Conservation (phyloP, 1,140 invertebrate genomes). For the Tetramorium parvispinum region DNA sequence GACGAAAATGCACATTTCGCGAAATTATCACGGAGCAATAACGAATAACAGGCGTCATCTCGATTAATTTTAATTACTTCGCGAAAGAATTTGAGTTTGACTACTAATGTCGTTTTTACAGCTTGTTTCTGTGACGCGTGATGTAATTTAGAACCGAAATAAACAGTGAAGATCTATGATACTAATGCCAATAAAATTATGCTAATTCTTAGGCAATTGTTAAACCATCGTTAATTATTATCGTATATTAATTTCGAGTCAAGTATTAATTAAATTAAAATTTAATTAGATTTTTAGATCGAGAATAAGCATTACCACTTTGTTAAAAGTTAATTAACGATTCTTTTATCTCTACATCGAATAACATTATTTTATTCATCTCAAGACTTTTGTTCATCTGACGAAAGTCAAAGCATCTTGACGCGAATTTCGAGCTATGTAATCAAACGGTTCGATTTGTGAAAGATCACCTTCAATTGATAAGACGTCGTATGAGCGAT, state of each 20-base stretch:
- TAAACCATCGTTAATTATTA: not conserved
- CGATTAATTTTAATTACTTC: not conserved
- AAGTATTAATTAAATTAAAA: not conserved
- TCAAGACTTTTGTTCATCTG: not conserved
- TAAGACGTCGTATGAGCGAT: slow-evolving; percentile 16
- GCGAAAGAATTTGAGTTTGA: not conserved
- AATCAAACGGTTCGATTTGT: not conserved
- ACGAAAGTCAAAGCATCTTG: not conserved
- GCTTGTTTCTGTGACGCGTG: not conserved
- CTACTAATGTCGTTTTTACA: not conserved
- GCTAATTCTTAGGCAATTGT: not conserved
- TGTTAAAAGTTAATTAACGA: not conserved
- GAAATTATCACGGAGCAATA: not conserved
- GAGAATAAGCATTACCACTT: not conserved
- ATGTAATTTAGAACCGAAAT: not conserved
- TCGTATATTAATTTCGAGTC: not conserved
- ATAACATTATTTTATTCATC: not conserved
- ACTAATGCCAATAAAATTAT: not conserved
- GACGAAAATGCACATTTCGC: not conserved
- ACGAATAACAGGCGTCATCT: not conserved
- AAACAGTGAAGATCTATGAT: not conserved
- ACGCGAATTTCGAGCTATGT: not conserved
- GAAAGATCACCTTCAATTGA: not conserved
- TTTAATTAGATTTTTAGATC: not conserved
- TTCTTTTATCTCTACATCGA: not conserved